Evolutionary conservation across 2,888 invertebrate genomes (phyloP).

Genomic region (Megalurothrips usitatus): DNA sequence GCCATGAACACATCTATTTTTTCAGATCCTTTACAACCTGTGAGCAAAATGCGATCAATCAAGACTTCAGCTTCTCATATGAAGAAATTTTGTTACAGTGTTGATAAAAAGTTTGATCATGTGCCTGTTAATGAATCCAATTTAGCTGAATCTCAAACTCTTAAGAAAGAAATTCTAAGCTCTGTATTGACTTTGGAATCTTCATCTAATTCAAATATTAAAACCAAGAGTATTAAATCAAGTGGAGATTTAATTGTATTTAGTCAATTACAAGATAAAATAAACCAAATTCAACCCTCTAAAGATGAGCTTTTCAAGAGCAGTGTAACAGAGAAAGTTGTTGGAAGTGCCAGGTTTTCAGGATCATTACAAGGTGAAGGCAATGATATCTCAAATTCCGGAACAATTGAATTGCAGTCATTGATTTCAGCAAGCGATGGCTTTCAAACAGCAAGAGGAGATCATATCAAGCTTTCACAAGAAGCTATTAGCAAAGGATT

Average conservation of each 20-base stretch:
- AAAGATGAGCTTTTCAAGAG: background rate
- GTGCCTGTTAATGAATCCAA: background rate
- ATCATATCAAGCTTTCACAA: background rate
- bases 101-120: background rate
- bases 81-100: background rate
- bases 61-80: background rate
- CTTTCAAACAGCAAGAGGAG: slow-evolving; percentile 11
- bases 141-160: background rate
- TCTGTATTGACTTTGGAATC: background rate
- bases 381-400: too few species aligned
- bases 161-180: background rate
- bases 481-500: background rate
- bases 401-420: background rate
- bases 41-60: background rate
- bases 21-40: background rate
- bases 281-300: background rate
- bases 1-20: background rate
- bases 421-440: background rate
- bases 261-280: background rate
- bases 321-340: background rate
- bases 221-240: background rate
- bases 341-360: background rate
- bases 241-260: background rate
- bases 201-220: background rate
- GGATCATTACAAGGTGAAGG: background rate